Evolutionary conservation across 2,797 vertebrate genomes (phyloP).

Genomic region (Malurus splendens): DNA sequence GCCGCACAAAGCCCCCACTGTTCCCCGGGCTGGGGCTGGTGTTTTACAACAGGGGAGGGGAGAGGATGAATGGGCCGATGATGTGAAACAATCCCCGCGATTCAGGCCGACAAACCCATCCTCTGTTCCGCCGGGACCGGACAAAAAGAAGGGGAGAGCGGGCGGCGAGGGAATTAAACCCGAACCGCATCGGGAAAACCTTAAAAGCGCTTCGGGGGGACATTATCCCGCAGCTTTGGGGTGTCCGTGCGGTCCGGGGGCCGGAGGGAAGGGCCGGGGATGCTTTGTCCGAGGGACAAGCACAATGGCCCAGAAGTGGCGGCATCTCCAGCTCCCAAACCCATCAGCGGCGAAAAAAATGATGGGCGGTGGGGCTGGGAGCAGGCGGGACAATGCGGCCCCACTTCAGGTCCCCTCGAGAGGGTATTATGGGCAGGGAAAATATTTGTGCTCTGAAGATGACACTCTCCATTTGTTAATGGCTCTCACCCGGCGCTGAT

Average conservation of each 20-base stretch:
- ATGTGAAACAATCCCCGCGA: constrained; percentile 90
- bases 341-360: neutral
- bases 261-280: neutral
- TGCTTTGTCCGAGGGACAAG: constrained; percentile 31
- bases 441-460: constrained; percentile 80
- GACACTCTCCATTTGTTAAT: constrained; percentile 77
- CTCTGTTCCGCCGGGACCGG: constrained; percentile 70
- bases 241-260: constrained; percentile 1
- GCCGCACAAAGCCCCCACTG: constrained; percentile 88
- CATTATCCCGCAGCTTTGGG: neutral
- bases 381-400: constrained; percentile 63
- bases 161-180: constrained; percentile 30
- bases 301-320: constrained; percentile 51
- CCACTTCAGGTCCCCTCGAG: constrained; percentile 81
- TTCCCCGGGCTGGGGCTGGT: constrained; percentile 80
- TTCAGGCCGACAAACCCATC: constrained; percentile 90
- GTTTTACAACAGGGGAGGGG: constrained; percentile 99
- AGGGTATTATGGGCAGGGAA: constrained; percentile 79
- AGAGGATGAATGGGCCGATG: constrained; percentile 84
- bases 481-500: constrained; percentile 65
- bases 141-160: constrained; percentile 41
- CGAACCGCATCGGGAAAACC: neutral
- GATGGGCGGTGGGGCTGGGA: constrained; percentile 32
- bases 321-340: neutral
- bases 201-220: neutral